Conservation (phyloP, 2,888 invertebrate genomes). For the Drosophila tanythrix region DNA sequence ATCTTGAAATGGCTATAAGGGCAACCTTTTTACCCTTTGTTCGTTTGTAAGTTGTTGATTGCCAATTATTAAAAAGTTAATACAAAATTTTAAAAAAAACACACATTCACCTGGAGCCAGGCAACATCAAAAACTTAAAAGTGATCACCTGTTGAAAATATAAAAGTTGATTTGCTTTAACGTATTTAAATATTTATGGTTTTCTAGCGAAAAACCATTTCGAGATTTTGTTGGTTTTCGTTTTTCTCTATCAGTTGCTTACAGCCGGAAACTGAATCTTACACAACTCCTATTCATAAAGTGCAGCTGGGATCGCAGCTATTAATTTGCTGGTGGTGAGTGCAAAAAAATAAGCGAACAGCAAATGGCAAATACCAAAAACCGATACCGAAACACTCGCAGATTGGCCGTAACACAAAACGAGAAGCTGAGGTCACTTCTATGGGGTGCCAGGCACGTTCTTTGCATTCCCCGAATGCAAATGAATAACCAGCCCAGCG, state of each 20-base stretch:
- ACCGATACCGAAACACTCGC: slow-evolving; percentile 2
- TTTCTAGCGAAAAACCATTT: background rate
- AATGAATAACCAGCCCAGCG: slow-evolving; percentile 7
- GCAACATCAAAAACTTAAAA: background rate
- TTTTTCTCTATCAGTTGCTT: background rate
- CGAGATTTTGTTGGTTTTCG: background rate
- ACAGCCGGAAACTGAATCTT: slow-evolving; percentile 8
- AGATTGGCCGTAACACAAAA: slow-evolving; percentile 39
- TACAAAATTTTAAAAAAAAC: background rate
- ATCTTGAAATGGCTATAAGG: background rate
- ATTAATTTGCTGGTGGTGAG: slow-evolving; percentile 30
- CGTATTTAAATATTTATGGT: background rate
- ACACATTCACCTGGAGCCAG: background rate
- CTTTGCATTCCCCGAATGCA: slow-evolving; percentile 32
- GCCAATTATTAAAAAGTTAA: background rate
- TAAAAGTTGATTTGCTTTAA: background rate
- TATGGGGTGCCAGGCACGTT: slow-evolving; percentile 43
- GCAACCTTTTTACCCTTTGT: background rate
- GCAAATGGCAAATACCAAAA: background rate
- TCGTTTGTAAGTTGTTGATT: background rate
- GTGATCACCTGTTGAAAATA: background rate
- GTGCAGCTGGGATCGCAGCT: slow-evolving; percentile 14
- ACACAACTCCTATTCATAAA: slow-evolving; percentile 8
- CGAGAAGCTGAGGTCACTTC: slow-evolving; percentile 45
- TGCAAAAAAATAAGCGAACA: slow-evolving; percentile 6